Evolutionary conservation across 1,140 invertebrate genomes (phyloP).

Genomic region (Leptinotarsa texana): DNA sequence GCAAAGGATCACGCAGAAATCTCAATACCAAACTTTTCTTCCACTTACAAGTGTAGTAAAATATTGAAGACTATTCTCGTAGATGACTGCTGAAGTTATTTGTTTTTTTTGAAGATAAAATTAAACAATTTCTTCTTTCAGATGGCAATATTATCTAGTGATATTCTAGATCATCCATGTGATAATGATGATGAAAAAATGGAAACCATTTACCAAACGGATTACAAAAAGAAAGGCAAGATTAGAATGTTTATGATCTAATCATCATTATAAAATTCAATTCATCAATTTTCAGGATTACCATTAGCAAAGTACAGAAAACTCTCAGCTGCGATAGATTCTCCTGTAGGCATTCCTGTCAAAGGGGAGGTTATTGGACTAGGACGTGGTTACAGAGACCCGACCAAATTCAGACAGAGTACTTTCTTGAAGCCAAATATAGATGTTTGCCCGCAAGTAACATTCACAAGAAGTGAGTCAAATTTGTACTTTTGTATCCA

Average conservation of each 20-base stretch:
- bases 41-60: too few species aligned
- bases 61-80: too few species aligned
- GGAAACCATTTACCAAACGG: conserved; percentile 64
- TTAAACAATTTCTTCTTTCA: conserved; percentile 40
- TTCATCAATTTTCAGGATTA: conserved; percentile 43
- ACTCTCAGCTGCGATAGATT: conserved; percentile 56
- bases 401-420: conserved; percentile 55
- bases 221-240: conserved; percentile 62
- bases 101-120: too few species aligned
- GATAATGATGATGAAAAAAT: conserved; percentile 63
- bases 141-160: conserved; percentile 62
- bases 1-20: too few species aligned
- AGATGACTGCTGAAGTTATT: too few species aligned
- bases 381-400: conserved; percentile 56
- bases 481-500: too few species aligned
- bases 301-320: conserved; percentile 53
- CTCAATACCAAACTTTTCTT: too few species aligned
- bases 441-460: conserved; percentile 53
- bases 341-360: conserved; percentile 55
- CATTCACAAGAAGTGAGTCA: conserved; percentile 51
- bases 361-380: conserved; percentile 50
- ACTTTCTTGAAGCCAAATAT: conserved; percentile 53
- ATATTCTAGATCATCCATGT: conserved; percentile 63
- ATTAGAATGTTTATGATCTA: background rate
- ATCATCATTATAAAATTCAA: conserved; percentile 20